Base-by-base conservation (phyloP, 2,888 invertebrate genomes). In the Fragum fragum region DNA sequence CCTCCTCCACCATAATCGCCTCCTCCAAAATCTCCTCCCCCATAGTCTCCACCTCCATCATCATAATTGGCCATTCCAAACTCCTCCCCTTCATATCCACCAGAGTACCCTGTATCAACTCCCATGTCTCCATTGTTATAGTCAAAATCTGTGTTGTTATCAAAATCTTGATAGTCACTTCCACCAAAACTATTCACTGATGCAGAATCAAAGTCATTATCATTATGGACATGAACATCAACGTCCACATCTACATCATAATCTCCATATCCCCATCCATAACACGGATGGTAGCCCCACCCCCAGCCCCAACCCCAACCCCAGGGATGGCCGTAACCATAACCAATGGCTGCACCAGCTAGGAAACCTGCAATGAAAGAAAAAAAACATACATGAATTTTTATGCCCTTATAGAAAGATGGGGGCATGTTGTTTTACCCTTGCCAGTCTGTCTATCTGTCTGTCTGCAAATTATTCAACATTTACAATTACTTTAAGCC, bases 271-370 rank as follows among this genome's bases (percentile, higher is more conserved):
- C 83, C 83, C 83, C 83, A 84, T 7, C 83, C 83, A 73, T 77
- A 84, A 32, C 78, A 74, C 11, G 83, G 70, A 42, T 84, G 78
- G 71, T 81, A 84, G 61, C 78, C 83, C 77, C 75, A 81, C 26
- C 83, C 83, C 83, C 83, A 84, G 1, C 83, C 83, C 83, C 83
- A 84, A 2, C 83, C 83, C 71, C 73, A 84, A 26, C 83, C 80
- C 83, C 83, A 84, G 1, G 83, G 83, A 18, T 47, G 42, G 28
- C 83, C 83, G 55, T 57, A 84, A 28, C 83, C 83, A 61, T 76
- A 84, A 1, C 83, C 83, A 0, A 84, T 23, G 6, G 77, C 76
- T 42, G 77, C 80, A 26, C 83, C 83, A 63, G 63, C 75, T 16
- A 84, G 75, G n/a, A 84, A 81, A 47, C 83, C 83, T 83, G 61